Evolutionary conservation across 1,140 invertebrate species (phyloP), one percentile per base, ranked within the genome.

Genomic region (Atta colombica): DNA sequence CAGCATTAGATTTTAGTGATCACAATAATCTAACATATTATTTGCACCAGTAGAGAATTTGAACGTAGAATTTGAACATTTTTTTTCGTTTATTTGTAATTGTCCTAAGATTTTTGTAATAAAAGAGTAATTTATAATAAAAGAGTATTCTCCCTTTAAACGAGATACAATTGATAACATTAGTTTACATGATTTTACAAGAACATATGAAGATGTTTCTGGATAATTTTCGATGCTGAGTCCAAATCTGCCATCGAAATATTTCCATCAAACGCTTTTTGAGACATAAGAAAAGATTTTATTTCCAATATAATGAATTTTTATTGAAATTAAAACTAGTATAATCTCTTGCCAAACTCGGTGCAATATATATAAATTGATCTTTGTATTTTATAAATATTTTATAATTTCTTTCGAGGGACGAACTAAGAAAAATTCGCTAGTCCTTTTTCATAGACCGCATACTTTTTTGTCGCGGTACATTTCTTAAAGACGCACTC

Each of bases 401-500:
- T 31, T 31, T 25, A 12, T 18, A 80, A 18, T 69, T 68, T 55
- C 28, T 18, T 31, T 31, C 45, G 8, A 71, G 5, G 8, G 3
- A 45, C 14, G 14, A 1, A 25, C 4, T 39, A 18, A n/a, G 18
- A 21, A 25, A 45, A 49, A 45, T 0, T 8, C 39, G 3, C 21
- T 58, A 5, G 16, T 35, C 35, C 60, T n/a, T 12, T 35, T 4
- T 8, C 53, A 25, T 14, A 14, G 3, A 18, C 25, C 16, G 3
- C 18, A 35, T 49, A 45, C n/a, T 31, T 31, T 31, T 31, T 31
- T 31, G 31, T 31, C 31, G 31, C 31, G 31, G 0, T 31, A 31
- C 3, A n/a, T 77, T 77, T 69, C 66, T 69, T 69, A 55, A 80
- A 55, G 35, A 28, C n/a, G 18, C 53, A 6, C n/a, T 61, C n/a